Evolutionary conservation across 2,888 invertebrate species (phyloP), one percentile per base, ranked within the genome.

Genomic region (Drosophila kuntzei): DNA sequence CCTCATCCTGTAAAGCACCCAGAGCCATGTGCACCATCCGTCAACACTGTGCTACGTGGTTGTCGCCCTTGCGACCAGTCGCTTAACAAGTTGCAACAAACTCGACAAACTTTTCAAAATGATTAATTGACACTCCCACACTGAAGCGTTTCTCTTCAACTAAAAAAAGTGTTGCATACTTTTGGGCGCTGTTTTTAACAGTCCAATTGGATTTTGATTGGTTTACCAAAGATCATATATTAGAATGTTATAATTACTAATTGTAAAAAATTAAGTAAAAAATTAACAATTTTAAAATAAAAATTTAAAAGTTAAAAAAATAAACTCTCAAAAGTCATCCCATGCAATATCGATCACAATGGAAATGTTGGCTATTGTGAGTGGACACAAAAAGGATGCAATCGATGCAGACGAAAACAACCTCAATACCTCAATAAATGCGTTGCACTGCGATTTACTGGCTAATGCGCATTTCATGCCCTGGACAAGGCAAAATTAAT

Each of bases 401-500:
- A 57, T 43, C 22, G 44, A 36, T 53, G 59, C 53, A 60, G 49
- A 29, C 46, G 41, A 36, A 49, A 53, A 20, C 18, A 22, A 12
- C 34, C 41, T 55, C 16, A 27, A 36, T 12, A 2, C 14, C 29
- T 27, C 16, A 36, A 43, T 39, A 11, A 36, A 51, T 57, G n/a
- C 20, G 32, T 12, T 34, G 29, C 36, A 29, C 59, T 39, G 64
- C 69, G 73, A 89, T 81, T 81, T 84, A 86, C 79, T 83, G 84
- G 87, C 81, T 74, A 66, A 71, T 71, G 77, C 67, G 64, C 71
- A 69, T 70, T 74, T 76, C 58, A 55, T 70, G 75, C 63, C 37
- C 58, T 39, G 61, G 60, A 58, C 72, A 74, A 77, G 86, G 89
- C 73, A 73, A 89, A 80, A 85, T 85, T 89, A 87, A 87, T 89